Conservation (phyloP, 1,140 invertebrate genomes). For the Batillaria attramentaria region DNA sequence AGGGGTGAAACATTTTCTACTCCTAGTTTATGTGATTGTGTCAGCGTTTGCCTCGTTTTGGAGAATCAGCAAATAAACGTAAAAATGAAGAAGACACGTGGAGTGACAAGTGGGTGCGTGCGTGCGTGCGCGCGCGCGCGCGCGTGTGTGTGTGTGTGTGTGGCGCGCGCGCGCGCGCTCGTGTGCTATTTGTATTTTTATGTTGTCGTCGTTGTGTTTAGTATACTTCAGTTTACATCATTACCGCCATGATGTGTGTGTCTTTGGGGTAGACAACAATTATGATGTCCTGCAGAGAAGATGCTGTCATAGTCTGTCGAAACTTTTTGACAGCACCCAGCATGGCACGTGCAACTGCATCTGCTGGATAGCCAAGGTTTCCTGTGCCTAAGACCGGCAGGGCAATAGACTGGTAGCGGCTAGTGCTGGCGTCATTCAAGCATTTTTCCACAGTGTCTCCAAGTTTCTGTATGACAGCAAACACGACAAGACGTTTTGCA, state of each 20-base stretch:
- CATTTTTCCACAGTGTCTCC: not conserved
- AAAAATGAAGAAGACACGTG: no score
- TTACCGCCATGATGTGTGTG: not conserved
- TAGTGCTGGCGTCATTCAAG: conserved; percentile 8
- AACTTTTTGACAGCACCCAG: conserved; percentile 37
- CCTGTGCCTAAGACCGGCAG: conserved; percentile 61
- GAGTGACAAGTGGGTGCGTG: no score
- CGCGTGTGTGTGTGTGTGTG: no score
- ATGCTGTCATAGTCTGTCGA: not conserved
- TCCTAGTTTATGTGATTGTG: no score
- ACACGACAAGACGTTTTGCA: no score
- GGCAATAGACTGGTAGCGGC: conserved; percentile 32
- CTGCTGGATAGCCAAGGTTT: conserved; percentile 45
- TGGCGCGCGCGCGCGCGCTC: no score
- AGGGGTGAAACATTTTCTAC: no score
- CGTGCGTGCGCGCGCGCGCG: no score
- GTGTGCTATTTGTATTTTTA: not conserved
- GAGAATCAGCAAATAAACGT: no score
- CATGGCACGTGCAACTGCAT: conserved; percentile 46
- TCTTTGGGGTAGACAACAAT: conserved; percentile 31
- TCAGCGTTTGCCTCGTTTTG: no score
- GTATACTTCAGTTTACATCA: no score
- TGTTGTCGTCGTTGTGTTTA: no score
- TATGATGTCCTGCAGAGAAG: conserved; percentile 17
- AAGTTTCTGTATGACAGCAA: not conserved